Base-by-base conservation (phyloP, 2,113 vertebrate genomes). In the Eptesicus fuscus region DNA sequence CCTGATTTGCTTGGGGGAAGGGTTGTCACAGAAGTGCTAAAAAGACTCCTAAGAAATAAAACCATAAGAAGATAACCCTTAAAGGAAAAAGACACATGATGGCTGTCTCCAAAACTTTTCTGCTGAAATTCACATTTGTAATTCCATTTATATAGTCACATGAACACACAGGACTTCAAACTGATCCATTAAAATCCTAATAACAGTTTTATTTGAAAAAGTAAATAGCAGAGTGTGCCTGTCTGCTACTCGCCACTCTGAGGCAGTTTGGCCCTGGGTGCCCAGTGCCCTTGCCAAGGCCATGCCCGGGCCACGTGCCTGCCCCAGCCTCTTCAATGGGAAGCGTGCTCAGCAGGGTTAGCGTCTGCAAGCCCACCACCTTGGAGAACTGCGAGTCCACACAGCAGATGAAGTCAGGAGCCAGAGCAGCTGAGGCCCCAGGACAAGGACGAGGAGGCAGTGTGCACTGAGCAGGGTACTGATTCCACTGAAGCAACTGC, bases 1-100 rank as follows among this genome's bases (percentile, higher is more conserved):
- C 17, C 4, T 89, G 69, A 92, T 88, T 88, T 90, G 70, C 82
- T 94, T 95, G 47, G 51, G 65, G 80, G 65, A 93, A 95, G 13
- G 37, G 42, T 28, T 94, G 77, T 71, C 77, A 95, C 53, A 78
- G 20, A 91, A 83, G 5, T 90, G 63, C 42, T 93, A 86, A 84
- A 97, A 95, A 42, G 85, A 25, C 10, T 90, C 42, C 83, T 74
- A 77, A 92, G 40, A 76, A 40, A 37, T 89, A 87, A 96, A 95
- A 70, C 14, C 6, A 83, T 59, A 91, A 78, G 73, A 90, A 88
- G 74, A 37, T 59, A 88, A 32, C 44, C 3, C 40, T 95, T 83
- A 92, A 77, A 95, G 61, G 53, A 35, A 61, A 51, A 91, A 86
- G 44, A 80, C 1, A 63, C 14, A 71, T 59, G 13, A 56, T 93